These are phyloP conservation scores for Drosophila elegans DNA, from an alignment of 1,140 invertebrate species.

Conservation along the genomic window DNA sequence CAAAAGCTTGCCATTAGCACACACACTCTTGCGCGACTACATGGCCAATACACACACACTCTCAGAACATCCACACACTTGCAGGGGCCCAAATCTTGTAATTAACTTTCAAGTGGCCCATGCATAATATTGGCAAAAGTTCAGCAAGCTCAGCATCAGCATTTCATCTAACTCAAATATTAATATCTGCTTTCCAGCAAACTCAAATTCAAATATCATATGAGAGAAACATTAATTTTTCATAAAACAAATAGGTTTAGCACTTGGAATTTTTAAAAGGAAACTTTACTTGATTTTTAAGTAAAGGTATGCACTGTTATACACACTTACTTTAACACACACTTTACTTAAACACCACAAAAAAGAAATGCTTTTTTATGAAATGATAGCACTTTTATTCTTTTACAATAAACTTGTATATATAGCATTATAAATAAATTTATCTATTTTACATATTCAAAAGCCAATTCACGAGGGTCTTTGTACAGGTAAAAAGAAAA, in stretches of 20 bases:
- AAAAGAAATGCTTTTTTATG: too few species aligned
- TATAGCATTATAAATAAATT: too few species aligned
- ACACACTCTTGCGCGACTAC: slow-evolving; percentile 8
- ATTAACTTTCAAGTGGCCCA: slow-evolving; percentile 71
- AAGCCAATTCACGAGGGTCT: not conserved
- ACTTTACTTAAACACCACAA: too few species aligned
- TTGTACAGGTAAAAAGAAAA: too few species aligned
- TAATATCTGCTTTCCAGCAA: slow-evolving; percentile 24
- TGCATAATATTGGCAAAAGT: slow-evolving; percentile 59
- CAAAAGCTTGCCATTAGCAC: slow-evolving; percentile 63
- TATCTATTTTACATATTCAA: not conserved
- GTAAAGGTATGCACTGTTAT: too few species aligned
- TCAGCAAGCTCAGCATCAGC: slow-evolving; percentile 44
- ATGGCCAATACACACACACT: slow-evolving; percentile 24
- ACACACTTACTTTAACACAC: too few species aligned
- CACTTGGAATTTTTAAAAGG: not conserved
- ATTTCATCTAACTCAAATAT: slow-evolving; percentile 49
- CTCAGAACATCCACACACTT: slow-evolving; percentile 1
- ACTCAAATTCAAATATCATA: slow-evolving; percentile 47
- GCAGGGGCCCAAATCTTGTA: slow-evolving; percentile 51
- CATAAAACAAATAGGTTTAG: slow-evolving; percentile 10
- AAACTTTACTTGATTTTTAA: too few species aligned
- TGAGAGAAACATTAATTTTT: slow-evolving; percentile 7
- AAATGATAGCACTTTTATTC: too few species aligned
- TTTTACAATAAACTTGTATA: not conserved